phyloP scores from a whole-genome alignment of 2,888 invertebrate genomes.

The Oscheius sp. region DNA sequence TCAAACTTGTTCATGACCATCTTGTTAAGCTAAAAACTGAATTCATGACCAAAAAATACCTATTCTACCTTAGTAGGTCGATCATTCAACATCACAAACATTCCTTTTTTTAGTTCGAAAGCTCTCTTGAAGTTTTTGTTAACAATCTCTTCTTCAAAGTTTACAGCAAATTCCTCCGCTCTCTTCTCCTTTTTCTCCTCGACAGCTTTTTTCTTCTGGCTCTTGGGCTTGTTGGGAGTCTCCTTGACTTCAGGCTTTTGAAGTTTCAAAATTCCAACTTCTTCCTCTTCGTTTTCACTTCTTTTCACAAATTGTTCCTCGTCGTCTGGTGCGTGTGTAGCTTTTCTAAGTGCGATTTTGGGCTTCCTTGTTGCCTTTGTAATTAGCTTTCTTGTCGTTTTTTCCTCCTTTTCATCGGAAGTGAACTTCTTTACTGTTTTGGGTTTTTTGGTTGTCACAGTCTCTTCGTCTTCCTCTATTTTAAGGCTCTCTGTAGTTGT shows the following conservation, averaged over 20 bases:
- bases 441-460: neutral
- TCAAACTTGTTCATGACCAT: conserved; percentile 13
- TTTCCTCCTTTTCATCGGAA: neutral
- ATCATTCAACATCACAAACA: conserved; percentile 13
- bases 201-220: neutral
- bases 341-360: neutral
- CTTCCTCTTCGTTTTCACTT: conserved; percentile 2
- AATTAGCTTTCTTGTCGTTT: neutral
- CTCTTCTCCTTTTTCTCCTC: conserved; percentile 2
- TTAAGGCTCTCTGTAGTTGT: neutral
- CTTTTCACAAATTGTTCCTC: conserved; percentile 17
- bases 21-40: conserved; percentile 10
- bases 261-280: neutral
- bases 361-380: neutral
- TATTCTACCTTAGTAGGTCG: conserved; percentile 10
- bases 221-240: neutral
- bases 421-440: neutral
- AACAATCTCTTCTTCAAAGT: neutral
- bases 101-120: neutral
- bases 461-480: conserved; percentile 1
- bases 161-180: neutral
- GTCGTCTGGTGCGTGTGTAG: neutral
- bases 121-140: neutral
- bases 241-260: neutral
- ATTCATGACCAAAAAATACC: neutral